Evolutionary conservation across 2,888 invertebrate species (phyloP).

Genomic region (Carcina quercana): DNA sequence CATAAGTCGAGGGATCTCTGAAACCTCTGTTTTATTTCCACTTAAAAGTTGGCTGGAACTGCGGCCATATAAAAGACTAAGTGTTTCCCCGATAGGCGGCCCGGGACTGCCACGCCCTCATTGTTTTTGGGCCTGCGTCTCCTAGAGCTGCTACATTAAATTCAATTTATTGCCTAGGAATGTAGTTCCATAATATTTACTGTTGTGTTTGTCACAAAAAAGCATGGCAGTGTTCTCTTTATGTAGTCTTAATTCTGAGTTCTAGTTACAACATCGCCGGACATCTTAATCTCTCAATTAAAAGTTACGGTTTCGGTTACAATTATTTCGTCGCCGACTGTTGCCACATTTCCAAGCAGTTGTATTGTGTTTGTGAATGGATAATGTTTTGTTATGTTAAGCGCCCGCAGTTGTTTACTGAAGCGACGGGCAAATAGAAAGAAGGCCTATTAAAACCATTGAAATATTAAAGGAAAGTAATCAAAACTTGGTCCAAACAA

Average conservation of each 20-base stretch:
- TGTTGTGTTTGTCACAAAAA: too few species aligned
- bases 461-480: constrained; percentile 44
- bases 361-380: too few species aligned
- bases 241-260: too few species aligned
- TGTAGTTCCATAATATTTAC: not conserved
- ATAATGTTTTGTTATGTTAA: not conserved
- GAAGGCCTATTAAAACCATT: constrained; percentile 35
- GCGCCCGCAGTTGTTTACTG: not conserved
- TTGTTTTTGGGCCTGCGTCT: constrained; percentile 5
- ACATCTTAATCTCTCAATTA: too few species aligned
- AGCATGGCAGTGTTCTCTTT: too few species aligned
- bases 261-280: too few species aligned
- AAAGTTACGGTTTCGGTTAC: too few species aligned
- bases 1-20: too few species aligned
- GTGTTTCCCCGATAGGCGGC: constrained; percentile 39
- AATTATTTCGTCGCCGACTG: too few species aligned
- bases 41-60: constrained; percentile 45
- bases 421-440: constrained; percentile 23
- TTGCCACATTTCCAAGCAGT: too few species aligned
- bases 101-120: constrained; percentile 30
- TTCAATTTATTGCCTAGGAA: constrained; percentile 1
- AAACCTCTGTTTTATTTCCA: constrained; percentile 45
- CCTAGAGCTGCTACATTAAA: not conserved
- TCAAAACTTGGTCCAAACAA: constrained; percentile 43
- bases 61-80: constrained; percentile 42